Base-by-base conservation (phyloP, 2,888 invertebrate genomes). In the Ormyrus thymus region DNA sequence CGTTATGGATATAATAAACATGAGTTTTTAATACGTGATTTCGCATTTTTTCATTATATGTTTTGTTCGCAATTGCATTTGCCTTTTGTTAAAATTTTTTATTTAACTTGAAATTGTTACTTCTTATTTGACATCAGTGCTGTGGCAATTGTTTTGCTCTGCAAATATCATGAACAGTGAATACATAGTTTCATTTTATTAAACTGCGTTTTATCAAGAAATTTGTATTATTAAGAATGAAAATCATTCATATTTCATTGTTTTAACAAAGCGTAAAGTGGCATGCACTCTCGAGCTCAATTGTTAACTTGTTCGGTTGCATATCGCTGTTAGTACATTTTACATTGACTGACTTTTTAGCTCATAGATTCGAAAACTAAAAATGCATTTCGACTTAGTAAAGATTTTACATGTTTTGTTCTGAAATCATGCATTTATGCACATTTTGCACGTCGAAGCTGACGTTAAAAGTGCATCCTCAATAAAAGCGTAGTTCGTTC, bases 91-190 rank as follows among this genome's bases (percentile, higher is more conserved):
- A 81, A 83, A 83, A 75, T 77, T 73, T 76, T 78, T 81, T 77
- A 29, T 76, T 81, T 73, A 83, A 68, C 61, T 61, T 59, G 15
- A 43, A 77, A 72, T 65, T 45, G 56, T 71, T 70, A 71, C 10
- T 83, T 84, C 76, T 77, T 80, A 79, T 81, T 73, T 85, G 79
- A 71, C 74, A 84, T 86, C 85, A 85, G 86, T 82, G 85, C 85
- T 84, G 84, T 82, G 80, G 83, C 84, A 82, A 85, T 85, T 84
- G 85, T 85, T 73, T 46, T 8, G 58, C 56, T 73, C 69, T 58
- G 62, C 51, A 64, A 46, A 13, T 43, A 73, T 62, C 13, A 56
- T 62, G 45, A 78, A 73, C 69, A 58, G 59, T 82, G 73, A 45
- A 48, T 77, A 51, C 69, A 62, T 71, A 58, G 58, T 15, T 77